Evolutionary conservation across 2,797 vertebrate species (phyloP).

Genomic region (Naso thynnoides): DNA sequence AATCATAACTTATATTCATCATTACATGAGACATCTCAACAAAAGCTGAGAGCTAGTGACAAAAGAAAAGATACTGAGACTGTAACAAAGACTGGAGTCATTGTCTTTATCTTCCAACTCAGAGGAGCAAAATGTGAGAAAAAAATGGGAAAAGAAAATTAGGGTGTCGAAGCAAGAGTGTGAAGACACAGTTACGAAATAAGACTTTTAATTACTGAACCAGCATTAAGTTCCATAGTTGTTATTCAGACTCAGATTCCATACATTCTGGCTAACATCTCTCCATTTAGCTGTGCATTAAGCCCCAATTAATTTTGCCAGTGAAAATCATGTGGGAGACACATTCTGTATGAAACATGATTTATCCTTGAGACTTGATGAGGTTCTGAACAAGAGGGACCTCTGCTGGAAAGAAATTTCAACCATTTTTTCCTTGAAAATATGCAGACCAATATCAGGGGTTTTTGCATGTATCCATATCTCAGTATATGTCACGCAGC

Average conservation of each 20-base stretch:
- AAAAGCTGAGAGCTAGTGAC: slow-evolving; percentile 7
- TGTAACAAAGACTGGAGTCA: neutral
- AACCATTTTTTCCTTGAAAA: neutral
- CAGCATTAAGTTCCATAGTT: neutral
- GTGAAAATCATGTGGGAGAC: neutral
- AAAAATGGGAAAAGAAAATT: neutral
- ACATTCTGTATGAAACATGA: neutral
- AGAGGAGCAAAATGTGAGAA: neutral
- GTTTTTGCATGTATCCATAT: neutral
- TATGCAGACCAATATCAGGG: neutral
- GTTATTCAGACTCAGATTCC: neutral
- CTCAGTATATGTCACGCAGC: neutral
- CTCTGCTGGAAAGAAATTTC: slow-evolving; percentile 28
- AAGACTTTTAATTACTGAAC: neutral
- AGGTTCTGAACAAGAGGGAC: slow-evolving; percentile 33
- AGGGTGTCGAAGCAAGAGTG: neutral
- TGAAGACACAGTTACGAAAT: neutral
- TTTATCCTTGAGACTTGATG: neutral
- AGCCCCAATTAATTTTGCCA: neutral
- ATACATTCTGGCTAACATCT: neutral
- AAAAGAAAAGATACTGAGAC: slow-evolving; percentile 26
- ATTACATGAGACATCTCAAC: neutral
- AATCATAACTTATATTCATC: slow-evolving; percentile 13
- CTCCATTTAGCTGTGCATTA: slow-evolving; percentile 10
- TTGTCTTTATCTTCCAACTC: neutral